Conservation (phyloP, 30 jellyfish, hydroid and myxozoan species). For the Turritopsis rubra region DNA sequence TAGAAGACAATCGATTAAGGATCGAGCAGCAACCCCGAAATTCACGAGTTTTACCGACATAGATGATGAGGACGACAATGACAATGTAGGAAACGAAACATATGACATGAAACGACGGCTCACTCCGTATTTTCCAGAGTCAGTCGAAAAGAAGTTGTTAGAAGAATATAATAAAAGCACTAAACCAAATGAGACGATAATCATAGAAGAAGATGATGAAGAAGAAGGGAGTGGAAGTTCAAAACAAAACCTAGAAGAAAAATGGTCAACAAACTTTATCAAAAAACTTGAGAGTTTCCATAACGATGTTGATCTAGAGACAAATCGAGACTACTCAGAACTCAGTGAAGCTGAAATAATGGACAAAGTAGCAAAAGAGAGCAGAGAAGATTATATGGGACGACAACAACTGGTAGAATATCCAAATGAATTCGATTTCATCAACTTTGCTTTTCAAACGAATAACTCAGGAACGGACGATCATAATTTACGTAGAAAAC, state of each 20-base stretch:
- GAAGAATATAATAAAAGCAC: slow-evolving; percentile 14
- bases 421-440: slow-evolving; percentile 9
- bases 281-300: slow-evolving; percentile 4
- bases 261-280: slow-evolving; percentile 22
- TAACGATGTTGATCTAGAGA: background rate
- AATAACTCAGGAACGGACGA: background rate
- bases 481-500: background rate
- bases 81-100: background rate
- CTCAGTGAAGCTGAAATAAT: slow-evolving; percentile 7
- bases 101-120: background rate
- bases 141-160: background rate
- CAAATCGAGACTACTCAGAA: slow-evolving; percentile 11
- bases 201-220: slow-evolving; percentile 25
- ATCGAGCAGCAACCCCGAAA: slow-evolving; percentile 8
- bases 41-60: background rate
- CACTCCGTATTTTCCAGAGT: slow-evolving; percentile 20
- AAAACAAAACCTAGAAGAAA: background rate
- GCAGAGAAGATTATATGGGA: background rate
- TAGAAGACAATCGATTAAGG: slow-evolving; percentile 12
- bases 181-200: background rate
- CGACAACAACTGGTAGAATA: slow-evolving; percentile 3
- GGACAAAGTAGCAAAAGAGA: background rate
- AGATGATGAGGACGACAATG: background rate
- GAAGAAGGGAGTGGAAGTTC: background rate
- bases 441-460: background rate